phyloP scores from a whole-genome alignment of 37 sponge, comb jelly and placozoan genomes.

The Bolinopsis microptera region DNA sequence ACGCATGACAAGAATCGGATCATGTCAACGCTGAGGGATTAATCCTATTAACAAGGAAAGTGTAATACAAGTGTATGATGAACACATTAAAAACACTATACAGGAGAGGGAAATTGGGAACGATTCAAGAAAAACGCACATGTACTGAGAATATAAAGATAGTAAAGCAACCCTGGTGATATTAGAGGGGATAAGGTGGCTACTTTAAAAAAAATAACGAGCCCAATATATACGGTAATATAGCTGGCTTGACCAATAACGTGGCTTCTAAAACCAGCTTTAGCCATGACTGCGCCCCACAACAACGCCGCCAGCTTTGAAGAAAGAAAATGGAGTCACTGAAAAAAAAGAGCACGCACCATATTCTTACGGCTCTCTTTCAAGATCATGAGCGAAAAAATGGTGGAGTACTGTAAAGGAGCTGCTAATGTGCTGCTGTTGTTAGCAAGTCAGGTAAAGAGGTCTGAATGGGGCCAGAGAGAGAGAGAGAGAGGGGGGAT shows the following conservation, averaged over 20 bases:
- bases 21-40: too few relatives aligned
- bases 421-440: neutral
- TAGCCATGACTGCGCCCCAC: neutral
- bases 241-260: neutral
- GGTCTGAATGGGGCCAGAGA: neutral
- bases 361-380: neutral
- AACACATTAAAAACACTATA: too few relatives aligned
- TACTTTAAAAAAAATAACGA: neutral
- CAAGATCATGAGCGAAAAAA: neutral
- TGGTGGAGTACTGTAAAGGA: neutral
- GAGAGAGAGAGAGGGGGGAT: too few relatives aligned
- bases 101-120: too few relatives aligned
- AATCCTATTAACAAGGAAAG: neutral
- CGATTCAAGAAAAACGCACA: too few relatives aligned
- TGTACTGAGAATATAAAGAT: too few relatives aligned
- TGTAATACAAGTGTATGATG: too few relatives aligned
- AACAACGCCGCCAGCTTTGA: neutral
- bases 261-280: neutral
- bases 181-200: neutral
- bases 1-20: neutral
- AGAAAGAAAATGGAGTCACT: neutral
- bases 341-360: neutral
- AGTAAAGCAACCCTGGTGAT: too few relatives aligned
- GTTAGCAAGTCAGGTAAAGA: neutral
- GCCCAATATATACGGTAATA: neutral